A percentile compares a stretch with the other conserved stretches of the same genome.
Evolutionary conservation across 2,888 invertebrate species (phyloP).

Genomic region (Zygogramma bicolorata): DNA sequence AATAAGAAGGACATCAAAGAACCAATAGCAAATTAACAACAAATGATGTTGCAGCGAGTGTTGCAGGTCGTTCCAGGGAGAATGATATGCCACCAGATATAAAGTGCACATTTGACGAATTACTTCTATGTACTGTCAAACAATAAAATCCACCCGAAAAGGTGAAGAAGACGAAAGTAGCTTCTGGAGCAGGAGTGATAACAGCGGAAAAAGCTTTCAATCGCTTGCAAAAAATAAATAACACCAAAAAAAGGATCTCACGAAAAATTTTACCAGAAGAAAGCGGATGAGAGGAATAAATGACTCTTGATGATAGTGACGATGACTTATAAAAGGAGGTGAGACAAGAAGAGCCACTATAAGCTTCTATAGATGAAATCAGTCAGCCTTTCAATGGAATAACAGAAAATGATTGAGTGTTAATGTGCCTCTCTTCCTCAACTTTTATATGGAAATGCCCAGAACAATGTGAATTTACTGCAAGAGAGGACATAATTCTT

Average conservation of each 20-base stretch:
- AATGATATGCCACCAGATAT: background rate
- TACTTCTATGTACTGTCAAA: background rate
- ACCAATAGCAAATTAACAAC: background rate
- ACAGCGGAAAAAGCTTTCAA: background rate
- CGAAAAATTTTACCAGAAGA: background rate
- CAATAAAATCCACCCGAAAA: background rate
- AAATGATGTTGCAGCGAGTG: background rate
- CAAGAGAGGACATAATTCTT: too few species aligned
- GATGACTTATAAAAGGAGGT: background rate
- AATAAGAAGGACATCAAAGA: background rate
- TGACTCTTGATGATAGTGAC: background rate
- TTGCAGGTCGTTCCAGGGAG: background rate
- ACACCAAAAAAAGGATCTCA: background rate
- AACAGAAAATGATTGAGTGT: constrained; percentile 2
- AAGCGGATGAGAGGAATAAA: background rate
- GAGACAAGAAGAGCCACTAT: background rate
- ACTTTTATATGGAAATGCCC: too few species aligned
- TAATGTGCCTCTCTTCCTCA: background rate
- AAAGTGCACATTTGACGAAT: background rate
- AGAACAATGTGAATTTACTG: too few species aligned
- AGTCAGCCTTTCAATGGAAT: background rate
- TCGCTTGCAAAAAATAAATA: background rate
- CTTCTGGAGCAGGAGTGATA: background rate
- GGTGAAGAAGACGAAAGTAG: background rate
- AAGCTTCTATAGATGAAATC: background rate